Evolutionary conservation across 2,888 invertebrate species (phyloP), one percentile per base, ranked within the genome.

Genomic region (Harpalus rufipes): DNA sequence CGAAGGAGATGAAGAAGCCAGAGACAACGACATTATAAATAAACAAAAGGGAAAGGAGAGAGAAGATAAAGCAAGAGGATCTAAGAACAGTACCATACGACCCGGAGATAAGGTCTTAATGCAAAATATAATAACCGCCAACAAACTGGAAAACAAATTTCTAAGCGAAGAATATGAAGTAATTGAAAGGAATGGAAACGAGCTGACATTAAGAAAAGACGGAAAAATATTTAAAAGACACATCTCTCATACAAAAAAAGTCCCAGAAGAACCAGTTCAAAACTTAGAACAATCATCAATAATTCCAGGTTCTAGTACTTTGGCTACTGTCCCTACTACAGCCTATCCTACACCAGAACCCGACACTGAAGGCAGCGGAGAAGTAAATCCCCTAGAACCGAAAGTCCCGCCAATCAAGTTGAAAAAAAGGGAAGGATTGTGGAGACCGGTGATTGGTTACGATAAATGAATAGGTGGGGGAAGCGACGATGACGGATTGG

Each of bases 1-100:
- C 59, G 12, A 74, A 12, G 32, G 21, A 41, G 85, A 87, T 68
- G 86, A 87, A 85, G 87, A 87, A 86, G 86, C 86, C 7, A 39
- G 56, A 63, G 86, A 87, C 65, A 86, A 68, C 39, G 88, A 87
- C 72, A 85, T 86, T 12, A 68, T 86, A 12, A 87, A 86, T 65
- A 87, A 88, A 87, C 85, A 87, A 82, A 87, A 87, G 87, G 87
- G 87, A 63, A 87, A 87, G 74, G 86, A 87, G 63, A 87, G 65
- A 80, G 88, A 87, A 81, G 87, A 87, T 81, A 84, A 39, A 78
- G 74, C 81, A 14, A 86, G 87, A 86, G 44, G 18, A 21, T 84
- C 88, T 7, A 86, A 85, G 76, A 85, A 85, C 16, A 44, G 41
- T 41, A 85, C 10, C 12, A 51, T 59, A 25, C 74, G 8, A 7